A percentile compares a stretch with the other conserved stretches of the same genome.
Conservation (phyloP, 1,140 invertebrate genomes). For the Penaeus chinensis region DNA sequence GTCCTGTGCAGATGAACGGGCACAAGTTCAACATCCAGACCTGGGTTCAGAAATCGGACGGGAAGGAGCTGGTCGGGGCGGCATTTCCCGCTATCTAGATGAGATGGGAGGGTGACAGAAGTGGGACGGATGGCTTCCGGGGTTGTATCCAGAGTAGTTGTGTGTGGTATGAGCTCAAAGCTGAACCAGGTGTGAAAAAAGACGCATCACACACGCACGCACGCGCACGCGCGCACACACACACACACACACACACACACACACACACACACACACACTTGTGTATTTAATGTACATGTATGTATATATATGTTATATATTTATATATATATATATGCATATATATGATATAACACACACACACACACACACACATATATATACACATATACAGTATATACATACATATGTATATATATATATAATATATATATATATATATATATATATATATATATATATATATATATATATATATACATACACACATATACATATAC, state of each 20-base stretch:
- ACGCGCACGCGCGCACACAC: background rate
- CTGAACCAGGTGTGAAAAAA: background rate
- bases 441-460: background rate
- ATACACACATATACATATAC: conserved; percentile 29
- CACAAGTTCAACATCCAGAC: conserved; percentile 77
- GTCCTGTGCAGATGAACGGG: conserved; percentile 78
- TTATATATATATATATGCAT: background rate
- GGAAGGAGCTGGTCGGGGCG: conserved; percentile 81
- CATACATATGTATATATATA: conserved; percentile 13
- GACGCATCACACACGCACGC: background rate
- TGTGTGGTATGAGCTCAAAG: background rate
- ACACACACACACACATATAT: background rate
- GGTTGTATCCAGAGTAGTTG: background rate
- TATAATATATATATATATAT: background rate
- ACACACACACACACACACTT: background rate
- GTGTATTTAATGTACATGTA: no score
- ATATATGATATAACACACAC: conserved; percentile 1
- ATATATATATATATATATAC: conserved; percentile 11
- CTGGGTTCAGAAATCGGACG: conserved; percentile 78
- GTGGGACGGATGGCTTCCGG: no score
- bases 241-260: background rate
- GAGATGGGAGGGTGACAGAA: no score
- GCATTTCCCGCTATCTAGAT: conserved; percentile 79
- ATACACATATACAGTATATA: background rate
- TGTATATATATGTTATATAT: no score